phyloP scores from a whole-genome alignment of 1,140 invertebrate genomes.

The Trichonephila clavata region DNA sequence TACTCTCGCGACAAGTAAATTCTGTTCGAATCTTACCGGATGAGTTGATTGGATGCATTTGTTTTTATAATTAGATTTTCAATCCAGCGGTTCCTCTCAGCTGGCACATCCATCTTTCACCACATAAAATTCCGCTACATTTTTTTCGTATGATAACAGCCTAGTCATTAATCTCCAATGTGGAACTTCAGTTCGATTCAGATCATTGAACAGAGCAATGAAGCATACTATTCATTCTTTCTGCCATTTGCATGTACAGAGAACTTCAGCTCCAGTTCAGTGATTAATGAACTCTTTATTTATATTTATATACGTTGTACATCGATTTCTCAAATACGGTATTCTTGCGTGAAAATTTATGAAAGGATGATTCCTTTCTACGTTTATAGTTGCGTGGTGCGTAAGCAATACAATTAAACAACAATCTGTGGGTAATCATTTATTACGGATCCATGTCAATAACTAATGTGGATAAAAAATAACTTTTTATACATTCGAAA shows the following conservation, averaged over 20 bases:
- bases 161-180: conserved; percentile 39
- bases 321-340: conserved; percentile 33
- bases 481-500: background rate
- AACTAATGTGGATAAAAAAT: conserved; percentile 12
- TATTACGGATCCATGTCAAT: conserved; percentile 50
- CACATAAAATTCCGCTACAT: conserved; percentile 47
- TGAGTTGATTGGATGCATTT: background rate
- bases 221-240: conserved; percentile 45
- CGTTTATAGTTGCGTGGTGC: background rate
- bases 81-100: background rate
- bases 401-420: conserved; percentile 49
- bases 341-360: conserved; percentile 53
- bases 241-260: conserved; percentile 55
- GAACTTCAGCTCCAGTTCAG: background rate
- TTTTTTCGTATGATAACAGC: conserved; percentile 49
- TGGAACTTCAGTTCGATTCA: conserved; percentile 39
- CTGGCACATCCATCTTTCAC: conserved; percentile 24
- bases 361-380: background rate
- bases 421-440: conserved; percentile 31
- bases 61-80: conserved; percentile 55
- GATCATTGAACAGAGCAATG: conserved; percentile 46
- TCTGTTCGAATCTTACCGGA: background rate
- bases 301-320: conserved; percentile 28
- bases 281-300: conserved; percentile 61
- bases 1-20: too few relatives aligned